phyloP scores from a whole-genome alignment of 1,140 invertebrate genomes.

The Zaprionus kolodkinae region DNA sequence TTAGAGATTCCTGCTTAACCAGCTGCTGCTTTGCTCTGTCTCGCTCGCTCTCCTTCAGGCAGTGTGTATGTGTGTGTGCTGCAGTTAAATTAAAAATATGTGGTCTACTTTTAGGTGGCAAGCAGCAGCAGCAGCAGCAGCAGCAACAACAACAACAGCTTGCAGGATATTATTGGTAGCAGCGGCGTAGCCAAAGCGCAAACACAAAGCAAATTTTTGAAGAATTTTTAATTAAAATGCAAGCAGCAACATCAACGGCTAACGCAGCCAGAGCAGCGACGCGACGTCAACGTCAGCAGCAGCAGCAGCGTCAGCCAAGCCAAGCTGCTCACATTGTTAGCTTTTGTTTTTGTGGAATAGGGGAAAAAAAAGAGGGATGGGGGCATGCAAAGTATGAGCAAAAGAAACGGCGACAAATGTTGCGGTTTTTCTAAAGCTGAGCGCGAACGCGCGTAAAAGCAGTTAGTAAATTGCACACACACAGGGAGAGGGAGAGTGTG shows the following conservation, averaged over 20 bases:
- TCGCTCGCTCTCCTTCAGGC: not conserved
- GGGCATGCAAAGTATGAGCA: not conserved
- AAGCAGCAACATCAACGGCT: slow-evolving; percentile 36
- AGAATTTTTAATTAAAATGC: slow-evolving; percentile 82
- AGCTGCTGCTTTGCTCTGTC: slow-evolving; percentile 1
- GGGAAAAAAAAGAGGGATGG: not conserved
- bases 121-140: slow-evolving; percentile 46
- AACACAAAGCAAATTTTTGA: slow-evolving; percentile 73
- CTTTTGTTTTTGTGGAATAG: slow-evolving; percentile 36
- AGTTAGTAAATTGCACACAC: slow-evolving; percentile 75
- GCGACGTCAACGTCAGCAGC: slow-evolving; percentile 5
- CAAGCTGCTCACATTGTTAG: slow-evolving; percentile 18
- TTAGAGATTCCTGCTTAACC: slow-evolving; percentile 5
- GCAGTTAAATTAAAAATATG: slow-evolving; percentile 80
- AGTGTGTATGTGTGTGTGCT: slow-evolving; percentile 39
- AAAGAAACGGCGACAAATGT: slow-evolving; percentile 56
- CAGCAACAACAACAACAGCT: slow-evolving; percentile 25
- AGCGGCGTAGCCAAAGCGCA: slow-evolving; percentile 33
- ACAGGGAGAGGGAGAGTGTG: slow-evolving; percentile 18
- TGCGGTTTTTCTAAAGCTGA: slow-evolving; percentile 63
- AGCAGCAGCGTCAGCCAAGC: not conserved
- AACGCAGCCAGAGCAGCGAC: slow-evolving; percentile 10
- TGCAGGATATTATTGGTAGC: slow-evolving; percentile 70
- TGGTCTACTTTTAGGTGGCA: slow-evolving; percentile 78
- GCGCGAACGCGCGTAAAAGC: slow-evolving; percentile 71